These are phyloP conservation scores for Mesembrinibis cayennensis DNA, from an alignment of 2,113 vertebrate species.

Conservation along the genomic window DNA sequence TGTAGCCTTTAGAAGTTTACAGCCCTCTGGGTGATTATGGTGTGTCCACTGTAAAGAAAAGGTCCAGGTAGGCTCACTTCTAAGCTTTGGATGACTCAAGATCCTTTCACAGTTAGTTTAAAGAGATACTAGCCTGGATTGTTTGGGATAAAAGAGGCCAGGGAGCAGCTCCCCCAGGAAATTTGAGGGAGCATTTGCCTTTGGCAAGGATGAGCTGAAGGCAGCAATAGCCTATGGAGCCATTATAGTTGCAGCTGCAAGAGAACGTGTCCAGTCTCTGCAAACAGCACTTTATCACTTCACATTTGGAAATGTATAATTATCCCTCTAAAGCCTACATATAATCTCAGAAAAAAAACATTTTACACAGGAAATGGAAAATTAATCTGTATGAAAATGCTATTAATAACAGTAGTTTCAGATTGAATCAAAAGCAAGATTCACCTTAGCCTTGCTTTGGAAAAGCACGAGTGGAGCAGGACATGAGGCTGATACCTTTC, in stretches of 20 bases:
- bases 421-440: neutral
- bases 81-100: neutral
- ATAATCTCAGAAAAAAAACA: neutral
- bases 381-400: neutral
- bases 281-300: neutral
- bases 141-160: neutral
- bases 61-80: neutral
- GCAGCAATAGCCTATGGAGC: neutral
- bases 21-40: neutral
- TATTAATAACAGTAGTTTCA: neutral
- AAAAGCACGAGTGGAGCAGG: neutral
- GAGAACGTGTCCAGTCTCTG: neutral
- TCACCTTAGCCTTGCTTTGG: neutral
- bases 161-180: neutral
- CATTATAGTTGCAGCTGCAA: neutral
- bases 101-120: neutral
- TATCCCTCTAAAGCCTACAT: neutral
- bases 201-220: neutral
- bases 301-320: neutral
- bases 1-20: neutral
- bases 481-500: neutral
- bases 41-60: neutral
- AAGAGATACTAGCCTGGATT: neutral
- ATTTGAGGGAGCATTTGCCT: neutral
- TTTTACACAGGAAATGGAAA: neutral